Base-by-base conservation (phyloP, 2,797 vertebrate species). In the Coregonus ussuriensis region DNA sequence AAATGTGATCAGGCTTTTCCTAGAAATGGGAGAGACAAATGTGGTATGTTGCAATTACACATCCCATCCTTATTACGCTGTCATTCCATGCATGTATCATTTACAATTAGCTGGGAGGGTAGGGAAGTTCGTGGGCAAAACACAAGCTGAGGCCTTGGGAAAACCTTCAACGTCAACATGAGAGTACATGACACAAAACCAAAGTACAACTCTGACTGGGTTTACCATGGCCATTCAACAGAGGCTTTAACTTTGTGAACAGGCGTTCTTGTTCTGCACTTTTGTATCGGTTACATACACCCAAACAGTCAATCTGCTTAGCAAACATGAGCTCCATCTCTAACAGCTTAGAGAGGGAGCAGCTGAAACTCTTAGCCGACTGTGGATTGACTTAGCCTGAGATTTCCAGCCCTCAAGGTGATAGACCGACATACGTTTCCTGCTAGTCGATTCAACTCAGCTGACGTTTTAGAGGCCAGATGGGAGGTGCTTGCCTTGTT, bases 241-340 rank as follows among this genome's bases (percentile, higher is more conserved):
- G 1, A 79, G 74, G 35, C 71, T 70, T 74, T 47, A 33, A 6
- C 47, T 77, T 71, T 77, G 68, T 72, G 52, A 81, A 81, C 59
- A 11, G 63, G 65, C 69, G 72, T 75, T 66, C 65, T 21, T 81
- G 41, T 47, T 89, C 85, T 89, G 65, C 74, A n/a, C 31, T 81
- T 81, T 82, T 79, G 78, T 84, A 88, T 88, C 82, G 0, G 78
- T 89, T 89, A 85, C 86, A 87, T 71, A 77, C 37, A 79, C 47
- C n/a, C 56, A 84, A 88, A 82, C 77, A 85, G 81, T 3, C 83
- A 74, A 90, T 89, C 86, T 89, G 77, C 84, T 93, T 88, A 90
- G 75, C 71, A 77, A 85, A 29, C 3, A 79, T 84, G 78, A 91
- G 82, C 86, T 85, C 67, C 41, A 47, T 47, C 41, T 47, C 41